Percentiles rank a stretch among this genome's conserved stretches.
Conservation (phyloP, 2,797 vertebrate genomes). For the Anguilla megastoma region DNA sequence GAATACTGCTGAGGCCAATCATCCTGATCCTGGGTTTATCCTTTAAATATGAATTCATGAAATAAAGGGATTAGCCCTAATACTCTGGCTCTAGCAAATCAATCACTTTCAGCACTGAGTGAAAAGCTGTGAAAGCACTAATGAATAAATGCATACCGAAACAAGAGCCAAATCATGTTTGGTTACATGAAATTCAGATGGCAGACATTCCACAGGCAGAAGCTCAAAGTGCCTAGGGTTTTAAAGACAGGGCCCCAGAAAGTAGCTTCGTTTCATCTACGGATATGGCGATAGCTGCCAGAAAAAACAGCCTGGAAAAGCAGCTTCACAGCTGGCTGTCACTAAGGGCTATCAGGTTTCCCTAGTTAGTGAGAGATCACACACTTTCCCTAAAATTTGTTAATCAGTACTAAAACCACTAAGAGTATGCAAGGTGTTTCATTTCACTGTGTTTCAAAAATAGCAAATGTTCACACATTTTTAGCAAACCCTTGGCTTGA, state of each 20-base stretch:
- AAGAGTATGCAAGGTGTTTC: constrained; percentile 39
- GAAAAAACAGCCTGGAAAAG: constrained; percentile 20
- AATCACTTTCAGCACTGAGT: constrained; percentile 27
- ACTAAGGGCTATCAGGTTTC: neutral
- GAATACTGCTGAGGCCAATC: constrained; percentile 31
- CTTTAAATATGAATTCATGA: constrained; percentile 40
- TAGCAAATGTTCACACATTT: constrained; percentile 26
- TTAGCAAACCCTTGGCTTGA: constrained; percentile 7
- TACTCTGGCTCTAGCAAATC: constrained; percentile 50
- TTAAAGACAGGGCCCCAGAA: neutral
- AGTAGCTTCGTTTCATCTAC: neutral
- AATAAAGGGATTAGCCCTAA: constrained; percentile 52
- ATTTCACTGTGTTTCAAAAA: constrained; percentile 32
- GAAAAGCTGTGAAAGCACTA: constrained; percentile 31
- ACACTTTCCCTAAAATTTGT: neutral
- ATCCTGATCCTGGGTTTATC: constrained; percentile 32
- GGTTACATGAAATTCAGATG: constrained; percentile 3
- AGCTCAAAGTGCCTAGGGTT: neutral
- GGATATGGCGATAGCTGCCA: neutral
- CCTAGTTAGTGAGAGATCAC: neutral
- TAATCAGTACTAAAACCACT: neutral
- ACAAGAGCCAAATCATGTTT: constrained; percentile 46
- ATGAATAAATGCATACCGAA: constrained; percentile 62
- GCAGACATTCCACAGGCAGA: neutral
- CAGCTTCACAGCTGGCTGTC: neutral